Conservation (phyloP, 2,888 invertebrate genomes). For the Amiota communis region DNA sequence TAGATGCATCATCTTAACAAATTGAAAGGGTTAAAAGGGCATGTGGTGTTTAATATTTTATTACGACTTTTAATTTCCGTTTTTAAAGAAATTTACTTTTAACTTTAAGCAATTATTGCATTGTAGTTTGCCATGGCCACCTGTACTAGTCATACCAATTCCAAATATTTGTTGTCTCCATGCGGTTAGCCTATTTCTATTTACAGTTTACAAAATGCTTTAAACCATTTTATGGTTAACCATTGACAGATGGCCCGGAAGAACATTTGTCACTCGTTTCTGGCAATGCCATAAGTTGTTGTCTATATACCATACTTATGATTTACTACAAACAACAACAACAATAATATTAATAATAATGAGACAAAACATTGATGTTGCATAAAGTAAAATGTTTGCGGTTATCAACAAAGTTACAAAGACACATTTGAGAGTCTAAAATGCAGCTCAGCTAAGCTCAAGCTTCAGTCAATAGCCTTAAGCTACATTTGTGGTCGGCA, state of each 20-base stretch:
- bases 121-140: too few relatives aligned
- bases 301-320: slow-evolving; percentile 1
- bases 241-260: slow-evolving; percentile 34
- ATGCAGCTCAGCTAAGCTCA: not conserved
- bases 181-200: slow-evolving; percentile 11
- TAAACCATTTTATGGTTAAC: slow-evolving; percentile 36
- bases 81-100: too few relatives aligned
- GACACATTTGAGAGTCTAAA: not conserved
- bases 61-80: too few relatives aligned
- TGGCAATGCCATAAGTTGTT: slow-evolving; percentile 31
- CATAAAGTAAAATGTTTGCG: slow-evolving; percentile 35
- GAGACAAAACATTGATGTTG: not conserved
- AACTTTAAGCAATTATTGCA: too few relatives aligned
- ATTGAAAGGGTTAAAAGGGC: too few relatives aligned
- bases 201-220: not conserved
- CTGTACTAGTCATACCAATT: too few relatives aligned
- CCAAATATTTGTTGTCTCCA: not conserved
- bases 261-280: slow-evolving; percentile 41
- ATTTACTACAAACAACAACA: slow-evolving; percentile 9
- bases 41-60: too few relatives aligned
- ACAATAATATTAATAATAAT: slow-evolving; percentile 1
- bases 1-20: too few relatives aligned
- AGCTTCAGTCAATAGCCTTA: slow-evolving; percentile 44
- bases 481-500: slow-evolving; percentile 65
- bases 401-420: slow-evolving; percentile 6